Conservation (phyloP, 2,888 invertebrate species). For the Neria commutata region DNA sequence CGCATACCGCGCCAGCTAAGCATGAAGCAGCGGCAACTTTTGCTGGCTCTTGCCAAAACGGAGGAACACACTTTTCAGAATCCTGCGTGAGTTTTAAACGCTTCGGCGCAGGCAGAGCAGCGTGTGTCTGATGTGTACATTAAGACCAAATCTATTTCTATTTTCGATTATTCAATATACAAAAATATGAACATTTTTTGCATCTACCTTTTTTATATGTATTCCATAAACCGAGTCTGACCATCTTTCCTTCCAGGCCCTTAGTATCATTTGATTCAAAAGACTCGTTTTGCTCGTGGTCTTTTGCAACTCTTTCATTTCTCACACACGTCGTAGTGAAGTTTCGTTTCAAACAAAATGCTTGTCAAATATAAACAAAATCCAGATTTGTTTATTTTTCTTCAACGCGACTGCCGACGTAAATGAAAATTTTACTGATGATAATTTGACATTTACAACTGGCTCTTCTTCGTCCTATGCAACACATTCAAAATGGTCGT, state of each 20-base stretch:
- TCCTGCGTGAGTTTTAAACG: slow-evolving; percentile 20
- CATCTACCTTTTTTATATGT: slow-evolving; percentile 84
- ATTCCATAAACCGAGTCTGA: slow-evolving; percentile 95
- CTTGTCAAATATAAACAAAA: too few species aligned
- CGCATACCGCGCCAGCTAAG: slow-evolving; percentile 52
- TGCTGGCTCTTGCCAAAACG: slow-evolving; percentile 49
- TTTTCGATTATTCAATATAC: slow-evolving; percentile 22
- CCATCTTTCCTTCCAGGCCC: slow-evolving; percentile 95
- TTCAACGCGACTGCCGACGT: too few species aligned
- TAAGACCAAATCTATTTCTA: slow-evolving; percentile 8
- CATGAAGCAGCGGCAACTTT: slow-evolving; percentile 54
- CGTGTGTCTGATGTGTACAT: slow-evolving; percentile 14
- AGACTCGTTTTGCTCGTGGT: slow-evolving; percentile 84
- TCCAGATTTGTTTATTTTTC: too few species aligned
- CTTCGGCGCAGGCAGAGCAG: too few species aligned
- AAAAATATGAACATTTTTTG: slow-evolving; percentile 8
- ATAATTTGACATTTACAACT: too few species aligned
- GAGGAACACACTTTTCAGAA: slow-evolving; percentile 50
- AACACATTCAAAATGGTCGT: too few species aligned
- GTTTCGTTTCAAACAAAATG: too few species aligned
- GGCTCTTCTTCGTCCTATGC: too few species aligned
- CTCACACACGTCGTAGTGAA: too few species aligned
- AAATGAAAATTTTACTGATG: too few species aligned
- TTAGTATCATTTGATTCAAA: slow-evolving; percentile 66
- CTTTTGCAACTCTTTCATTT: slow-evolving; percentile 70